Evolutionary conservation across 1,140 invertebrate species (phyloP).

Genomic region (Spodoptera frugiperda): DNA sequence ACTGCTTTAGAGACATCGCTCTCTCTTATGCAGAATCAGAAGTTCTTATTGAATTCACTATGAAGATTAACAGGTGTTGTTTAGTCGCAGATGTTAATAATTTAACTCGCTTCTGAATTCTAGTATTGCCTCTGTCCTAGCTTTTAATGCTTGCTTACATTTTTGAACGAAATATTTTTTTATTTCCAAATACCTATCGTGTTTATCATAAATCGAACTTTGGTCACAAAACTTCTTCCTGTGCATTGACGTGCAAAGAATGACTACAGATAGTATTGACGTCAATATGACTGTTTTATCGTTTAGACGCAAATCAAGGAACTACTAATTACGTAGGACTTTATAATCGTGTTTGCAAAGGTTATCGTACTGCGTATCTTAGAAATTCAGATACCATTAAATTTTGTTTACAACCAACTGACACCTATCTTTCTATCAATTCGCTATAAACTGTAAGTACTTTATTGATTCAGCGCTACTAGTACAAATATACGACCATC

Average conservation of each 20-base stretch:
- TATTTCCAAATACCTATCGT: slow-evolving; percentile 7
- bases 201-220: slow-evolving; percentile 5
- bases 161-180: not conserved
- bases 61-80: too few species aligned
- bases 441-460: not conserved
- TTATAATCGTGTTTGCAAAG: slow-evolving; percentile 40
- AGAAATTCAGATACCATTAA: slow-evolving; percentile 18
- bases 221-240: slow-evolving; percentile 21
- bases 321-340: slow-evolving; percentile 37
- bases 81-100: too few species aligned
- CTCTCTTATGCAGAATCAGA: too few species aligned
- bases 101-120: too few species aligned
- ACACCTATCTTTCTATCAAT: slow-evolving; percentile 6
- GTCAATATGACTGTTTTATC: slow-evolving; percentile 44
- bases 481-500: not conserved
- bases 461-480: too few species aligned
- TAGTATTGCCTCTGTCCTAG: not conserved
- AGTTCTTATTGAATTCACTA: too few species aligned
- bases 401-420: slow-evolving; percentile 5
- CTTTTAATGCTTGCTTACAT: not conserved
- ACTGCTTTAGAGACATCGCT: too few species aligned
- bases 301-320: slow-evolving; percentile 35
- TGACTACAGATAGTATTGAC: slow-evolving; percentile 44
- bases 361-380: slow-evolving; percentile 45
- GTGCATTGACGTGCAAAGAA: slow-evolving; percentile 27